Evolutionary conservation across 2,113 vertebrate species (phyloP).

Genomic region (Plectropomus leopardus): DNA sequence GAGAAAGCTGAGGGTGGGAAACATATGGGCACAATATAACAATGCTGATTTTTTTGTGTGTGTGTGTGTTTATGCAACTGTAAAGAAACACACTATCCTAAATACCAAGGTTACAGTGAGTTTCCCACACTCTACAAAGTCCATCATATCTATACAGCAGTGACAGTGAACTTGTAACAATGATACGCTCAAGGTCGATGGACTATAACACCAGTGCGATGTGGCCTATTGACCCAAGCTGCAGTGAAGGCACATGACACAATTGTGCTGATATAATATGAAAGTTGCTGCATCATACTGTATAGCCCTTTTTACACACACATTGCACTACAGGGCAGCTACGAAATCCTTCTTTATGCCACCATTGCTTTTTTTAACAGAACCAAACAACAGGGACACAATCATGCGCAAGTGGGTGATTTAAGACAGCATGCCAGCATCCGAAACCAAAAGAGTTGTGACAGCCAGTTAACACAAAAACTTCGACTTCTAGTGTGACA

Average conservation of each 20-base stretch:
- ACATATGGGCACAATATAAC: conserved; percentile 80
- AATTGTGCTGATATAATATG: background rate
- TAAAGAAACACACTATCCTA: conserved; percentile 63
- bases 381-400: too few relatives aligned
- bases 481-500: too few relatives aligned
- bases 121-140: conserved; percentile 74
- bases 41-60: conserved; percentile 60
- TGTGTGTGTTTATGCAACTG: conserved; percentile 58
- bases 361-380: too few relatives aligned
- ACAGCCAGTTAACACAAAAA: too few relatives aligned
- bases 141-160: conserved; percentile 29
- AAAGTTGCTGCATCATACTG: background rate
- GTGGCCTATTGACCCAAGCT: background rate
- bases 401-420: too few relatives aligned
- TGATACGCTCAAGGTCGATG: conserved; percentile 6
- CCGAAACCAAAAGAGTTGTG: too few relatives aligned
- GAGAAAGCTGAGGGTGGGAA: conserved; percentile 79
- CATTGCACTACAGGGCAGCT: too few relatives aligned
- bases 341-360: too few relatives aligned
- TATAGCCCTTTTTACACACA: too few relatives aligned
- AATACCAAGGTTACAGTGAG: conserved; percentile 65
- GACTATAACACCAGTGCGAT: background rate
- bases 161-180: conserved; percentile 34
- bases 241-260: background rate
- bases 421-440: too few relatives aligned